Base-by-base conservation (phyloP, 2,113 vertebrate species). In the Acrocephalus kingi region DNA sequence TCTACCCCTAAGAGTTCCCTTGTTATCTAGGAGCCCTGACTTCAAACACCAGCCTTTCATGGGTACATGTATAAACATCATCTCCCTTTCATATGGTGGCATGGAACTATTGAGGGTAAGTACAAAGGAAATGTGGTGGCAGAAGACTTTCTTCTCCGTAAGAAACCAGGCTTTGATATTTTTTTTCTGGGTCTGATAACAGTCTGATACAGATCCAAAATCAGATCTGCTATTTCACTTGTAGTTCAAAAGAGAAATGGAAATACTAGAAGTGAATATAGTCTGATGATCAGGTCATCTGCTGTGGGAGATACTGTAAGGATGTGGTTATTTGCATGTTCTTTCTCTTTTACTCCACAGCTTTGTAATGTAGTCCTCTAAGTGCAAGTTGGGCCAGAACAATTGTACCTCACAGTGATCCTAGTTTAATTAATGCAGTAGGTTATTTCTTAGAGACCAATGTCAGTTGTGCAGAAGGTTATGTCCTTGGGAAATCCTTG, bases 61-160 rank as follows among this genome's bases (percentile, higher is more conserved):
- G 25, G 43, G 43, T 39, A 52, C 23, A 21, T 12, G 6, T 59
- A 5, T 73, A 89, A 74, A 59, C 67, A 45, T 30, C 4, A 25
- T 35, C 55, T 68, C 25, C n/a, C 13, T 75, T 79, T 89, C 27
- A 11, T 39, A 4, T 35, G 56, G 12, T n/a, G 10, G 11, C 30
- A 18, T 51, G 0, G 1, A 72, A 62, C 10, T 75, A 2, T 15
- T 46, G 23, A 75, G 10, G 18, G 9, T 63, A n/a, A 66, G 27
- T 43, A 55, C 39, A 64, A 52, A 54, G 25, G 7, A 92, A 87
- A 15, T 59, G 30, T 39, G 49, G 56, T 54, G 28, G 11, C 8
- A 16, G 54, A 79, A 83, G 31, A 25, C 21, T 19, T 71, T 31
- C 73, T 80, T 31, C n/a, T 35, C 45, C 1, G 0, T 45, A 52